Evolutionary conservation across 2,888 invertebrate genomes (phyloP).

Genomic region (Cylindroiulus punctatus): DNA sequence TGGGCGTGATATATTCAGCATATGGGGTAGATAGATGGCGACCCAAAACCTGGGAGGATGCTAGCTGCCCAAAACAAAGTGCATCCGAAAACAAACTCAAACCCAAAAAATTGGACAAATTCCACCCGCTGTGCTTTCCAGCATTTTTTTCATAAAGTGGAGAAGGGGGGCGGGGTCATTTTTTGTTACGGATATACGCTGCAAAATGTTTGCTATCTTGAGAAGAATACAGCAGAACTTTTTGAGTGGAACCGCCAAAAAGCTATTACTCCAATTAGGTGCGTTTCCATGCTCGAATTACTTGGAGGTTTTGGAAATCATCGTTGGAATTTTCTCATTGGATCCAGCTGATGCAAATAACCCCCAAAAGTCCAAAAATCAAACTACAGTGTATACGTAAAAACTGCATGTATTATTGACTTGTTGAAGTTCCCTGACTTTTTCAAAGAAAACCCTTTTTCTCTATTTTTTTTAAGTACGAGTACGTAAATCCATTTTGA

Average conservation of each 20-base stretch:
- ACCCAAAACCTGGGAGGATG: slow-evolving; percentile 1
- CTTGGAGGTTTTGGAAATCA: too few relatives aligned
- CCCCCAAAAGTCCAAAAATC: too few relatives aligned
- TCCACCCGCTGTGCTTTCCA: not conserved
- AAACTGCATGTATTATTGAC: too few relatives aligned
- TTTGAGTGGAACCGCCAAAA: not conserved
- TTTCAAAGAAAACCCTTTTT: too few relatives aligned
- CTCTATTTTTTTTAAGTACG: too few relatives aligned
- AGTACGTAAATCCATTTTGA: too few relatives aligned
- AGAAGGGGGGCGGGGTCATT: not conserved
- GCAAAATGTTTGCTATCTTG: not conserved
- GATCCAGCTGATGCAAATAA: too few relatives aligned
- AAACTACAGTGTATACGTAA: too few relatives aligned
- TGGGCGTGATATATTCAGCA: slow-evolving; percentile 36
- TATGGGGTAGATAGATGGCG: not conserved
- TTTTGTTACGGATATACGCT: not conserved
- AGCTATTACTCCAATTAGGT: too few relatives aligned
- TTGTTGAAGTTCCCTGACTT: too few relatives aligned
- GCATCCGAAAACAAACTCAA: not conserved
- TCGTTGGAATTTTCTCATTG: too few relatives aligned
- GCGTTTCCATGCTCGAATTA: too few relatives aligned
- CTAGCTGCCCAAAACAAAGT: slow-evolving; percentile 24
- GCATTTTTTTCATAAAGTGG: not conserved
- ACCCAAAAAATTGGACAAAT: not conserved
- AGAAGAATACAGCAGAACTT: not conserved